Evolutionary conservation across 2,113 vertebrate genomes (phyloP).

Genomic region (Sinocyclocheilus rhinocerous): DNA sequence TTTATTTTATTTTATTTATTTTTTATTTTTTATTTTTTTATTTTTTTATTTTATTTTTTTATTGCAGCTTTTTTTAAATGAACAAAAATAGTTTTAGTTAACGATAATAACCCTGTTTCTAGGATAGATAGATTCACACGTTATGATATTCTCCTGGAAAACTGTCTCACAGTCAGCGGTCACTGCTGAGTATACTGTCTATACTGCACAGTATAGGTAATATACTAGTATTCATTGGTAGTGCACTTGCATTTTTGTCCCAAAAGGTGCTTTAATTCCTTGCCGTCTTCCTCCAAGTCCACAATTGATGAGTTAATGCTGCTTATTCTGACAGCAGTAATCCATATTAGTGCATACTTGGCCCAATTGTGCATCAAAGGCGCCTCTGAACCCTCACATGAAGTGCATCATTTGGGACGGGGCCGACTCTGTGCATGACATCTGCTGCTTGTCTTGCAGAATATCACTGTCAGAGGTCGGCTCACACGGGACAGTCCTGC

Average conservation of each 20-base stretch:
- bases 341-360: background rate
- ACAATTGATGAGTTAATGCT: background rate
- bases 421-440: background rate
- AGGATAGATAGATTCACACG: background rate
- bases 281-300: too few species aligned
- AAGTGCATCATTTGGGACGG: background rate
- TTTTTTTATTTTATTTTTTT: too few species aligned
- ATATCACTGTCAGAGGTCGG: background rate
- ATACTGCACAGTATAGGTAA: background rate
- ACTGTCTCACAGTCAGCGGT: background rate
- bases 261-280: background rate
- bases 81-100: too few species aligned
- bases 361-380: background rate
- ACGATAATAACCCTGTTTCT: background rate
- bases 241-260: background rate
- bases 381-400: background rate
- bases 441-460: background rate
- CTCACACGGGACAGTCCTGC: background rate
- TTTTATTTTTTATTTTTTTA: too few species aligned
- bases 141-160: background rate
- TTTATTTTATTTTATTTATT: too few species aligned
- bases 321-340: background rate
- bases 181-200: too few species aligned
- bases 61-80: too few species aligned
- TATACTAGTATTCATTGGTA: background rate